phyloP scores from a whole-genome alignment of 1,140 invertebrate species.

The Tetramorium parvispinum region DNA sequence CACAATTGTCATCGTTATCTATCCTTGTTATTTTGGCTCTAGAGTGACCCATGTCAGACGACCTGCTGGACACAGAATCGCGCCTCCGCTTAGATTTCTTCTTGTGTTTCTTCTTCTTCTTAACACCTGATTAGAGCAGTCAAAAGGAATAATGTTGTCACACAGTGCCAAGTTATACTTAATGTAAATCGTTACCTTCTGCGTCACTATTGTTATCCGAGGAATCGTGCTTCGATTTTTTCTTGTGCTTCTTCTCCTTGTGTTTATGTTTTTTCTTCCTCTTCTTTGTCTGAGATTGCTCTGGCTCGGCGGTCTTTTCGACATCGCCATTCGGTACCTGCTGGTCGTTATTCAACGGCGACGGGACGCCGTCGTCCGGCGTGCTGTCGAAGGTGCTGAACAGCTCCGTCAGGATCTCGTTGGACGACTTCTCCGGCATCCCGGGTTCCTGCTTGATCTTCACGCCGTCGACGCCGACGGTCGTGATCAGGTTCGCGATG shows the following conservation, averaged over 20 bases:
- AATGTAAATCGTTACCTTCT: slow-evolving; percentile 69
- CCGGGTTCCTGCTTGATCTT: slow-evolving; percentile 85
- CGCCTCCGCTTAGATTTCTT: slow-evolving; percentile 86
- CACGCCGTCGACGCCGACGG: slow-evolving; percentile 82
- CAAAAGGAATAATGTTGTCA: background rate
- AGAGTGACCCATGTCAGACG: slow-evolving; percentile 79
- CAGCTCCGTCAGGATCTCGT: slow-evolving; percentile 92
- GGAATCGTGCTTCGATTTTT: slow-evolving; percentile 85
- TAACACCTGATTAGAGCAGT: slow-evolving; percentile 74
- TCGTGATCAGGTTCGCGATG: slow-evolving; percentile 83
- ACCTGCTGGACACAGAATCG: slow-evolving; percentile 81
- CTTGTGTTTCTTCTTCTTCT: slow-evolving; percentile 87
- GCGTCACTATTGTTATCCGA: slow-evolving; percentile 84
- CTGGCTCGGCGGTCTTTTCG: slow-evolving; percentile 81
- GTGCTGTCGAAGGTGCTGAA: slow-evolving; percentile 90
- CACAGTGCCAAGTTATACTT: background rate
- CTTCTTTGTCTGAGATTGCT: slow-evolving; percentile 82
- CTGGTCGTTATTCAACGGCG: slow-evolving; percentile 69
- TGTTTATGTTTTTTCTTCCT: slow-evolving; percentile 85
- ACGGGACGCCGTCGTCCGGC: slow-evolving; percentile 72
- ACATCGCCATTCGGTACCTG: slow-evolving; percentile 80
- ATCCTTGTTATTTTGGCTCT: slow-evolving; percentile 63
- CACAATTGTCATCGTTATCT: background rate
- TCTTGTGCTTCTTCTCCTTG: slow-evolving; percentile 87
- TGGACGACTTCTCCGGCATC: slow-evolving; percentile 88